These are phyloP conservation scores for Mus minutoides DNA, from an alignment of 2,797 vertebrate species.

Conservation along the genomic window DNA sequence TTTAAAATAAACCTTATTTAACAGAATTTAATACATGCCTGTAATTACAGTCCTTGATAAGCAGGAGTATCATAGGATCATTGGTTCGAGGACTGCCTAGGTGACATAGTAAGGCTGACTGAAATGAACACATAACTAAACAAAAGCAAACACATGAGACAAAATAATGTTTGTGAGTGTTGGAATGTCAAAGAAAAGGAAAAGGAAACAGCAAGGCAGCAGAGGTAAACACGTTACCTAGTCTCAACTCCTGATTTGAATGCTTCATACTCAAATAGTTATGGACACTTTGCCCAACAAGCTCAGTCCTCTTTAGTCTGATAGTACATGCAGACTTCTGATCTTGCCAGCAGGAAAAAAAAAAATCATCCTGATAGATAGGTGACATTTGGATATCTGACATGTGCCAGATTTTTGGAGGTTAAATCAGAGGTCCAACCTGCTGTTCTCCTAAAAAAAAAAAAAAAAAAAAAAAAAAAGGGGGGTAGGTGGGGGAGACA, in stretches of 20 bases:
- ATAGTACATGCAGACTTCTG: neutral
- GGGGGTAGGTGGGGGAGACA: neutral
- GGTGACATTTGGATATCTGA: slow-evolving; percentile 73
- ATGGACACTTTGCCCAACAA: neutral
- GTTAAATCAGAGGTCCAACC: slow-evolving; percentile 74
- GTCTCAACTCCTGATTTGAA: slow-evolving; percentile 53
- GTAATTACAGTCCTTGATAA: too few species aligned
- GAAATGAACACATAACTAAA: neutral
- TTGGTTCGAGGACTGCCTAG: neutral
- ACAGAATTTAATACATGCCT: neutral
- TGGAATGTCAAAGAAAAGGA: slow-evolving; percentile 55
- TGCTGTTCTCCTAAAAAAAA: slow-evolving; percentile 76
- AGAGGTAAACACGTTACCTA: neutral
- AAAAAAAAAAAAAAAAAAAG: too few species aligned
- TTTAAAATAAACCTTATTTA: neutral
- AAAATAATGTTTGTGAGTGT: slow-evolving; percentile 13
- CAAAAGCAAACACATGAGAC: neutral
- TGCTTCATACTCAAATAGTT: neutral
- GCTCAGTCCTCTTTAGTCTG: neutral
- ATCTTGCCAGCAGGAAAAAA: slow-evolving; percentile 33
- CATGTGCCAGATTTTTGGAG: slow-evolving; percentile 70
- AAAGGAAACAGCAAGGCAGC: slow-evolving; percentile 34
- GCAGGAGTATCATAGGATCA: neutral
- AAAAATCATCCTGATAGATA: slow-evolving; percentile 46
- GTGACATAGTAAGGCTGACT: neutral